Conservation (phyloP, 2,113 vertebrate species). For the Oxygymnocypris stewartii region DNA sequence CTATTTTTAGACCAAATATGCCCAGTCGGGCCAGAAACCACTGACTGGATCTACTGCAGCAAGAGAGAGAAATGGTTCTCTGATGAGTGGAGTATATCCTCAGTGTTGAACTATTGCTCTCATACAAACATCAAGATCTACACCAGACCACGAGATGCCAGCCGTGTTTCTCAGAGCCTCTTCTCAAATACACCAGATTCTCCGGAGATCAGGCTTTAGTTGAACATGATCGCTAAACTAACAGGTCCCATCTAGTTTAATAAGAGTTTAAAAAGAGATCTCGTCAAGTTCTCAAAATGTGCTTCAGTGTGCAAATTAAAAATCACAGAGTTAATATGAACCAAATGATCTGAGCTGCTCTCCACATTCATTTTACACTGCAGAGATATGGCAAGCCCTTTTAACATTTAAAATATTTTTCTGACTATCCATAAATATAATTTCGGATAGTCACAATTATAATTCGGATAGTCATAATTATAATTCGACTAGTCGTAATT, state of each 20-base stretch:
- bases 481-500: too few species aligned
- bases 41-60: constrained; percentile 10
- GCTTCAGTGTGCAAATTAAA: not conserved
- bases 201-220: not conserved
- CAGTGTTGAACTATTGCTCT: not conserved
- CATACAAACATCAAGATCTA: not conserved
- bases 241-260: not conserved
- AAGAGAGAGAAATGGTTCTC: not conserved
- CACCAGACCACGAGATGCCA: not conserved
- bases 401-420: too few species aligned
- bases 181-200: not conserved
- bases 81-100: not conserved
- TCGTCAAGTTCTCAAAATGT: not conserved
- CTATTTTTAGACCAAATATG: constrained; percentile 42
- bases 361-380: not conserved
- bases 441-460: too few species aligned
- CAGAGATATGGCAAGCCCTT: too few species aligned
- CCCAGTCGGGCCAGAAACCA: constrained; percentile 31
- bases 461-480: too few species aligned
- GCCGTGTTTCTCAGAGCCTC: not conserved
- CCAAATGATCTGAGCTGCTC: too few species aligned
- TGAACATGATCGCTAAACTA: too few species aligned
- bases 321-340: not conserved
- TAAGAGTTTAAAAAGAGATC: not conserved
- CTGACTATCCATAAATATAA: too few species aligned